Conservation (phyloP, 2,113 vertebrate species). For the Aegotheles bennettii region DNA sequence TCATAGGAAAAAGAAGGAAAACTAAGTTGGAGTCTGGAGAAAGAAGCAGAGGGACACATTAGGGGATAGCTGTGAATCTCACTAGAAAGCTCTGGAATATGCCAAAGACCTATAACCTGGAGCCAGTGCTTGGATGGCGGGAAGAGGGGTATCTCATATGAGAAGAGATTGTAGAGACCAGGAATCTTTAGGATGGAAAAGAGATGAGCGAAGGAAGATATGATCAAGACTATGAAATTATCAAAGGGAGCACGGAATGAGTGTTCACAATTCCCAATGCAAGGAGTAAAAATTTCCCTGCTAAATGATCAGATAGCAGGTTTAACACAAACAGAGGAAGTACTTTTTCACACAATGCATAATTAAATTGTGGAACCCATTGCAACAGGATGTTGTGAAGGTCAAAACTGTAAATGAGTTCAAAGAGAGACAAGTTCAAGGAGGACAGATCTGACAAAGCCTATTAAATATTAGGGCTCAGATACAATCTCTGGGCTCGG, state of each 20-base stretch:
- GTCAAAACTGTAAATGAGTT: slow-evolving; percentile 57
- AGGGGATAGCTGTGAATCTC: neutral
- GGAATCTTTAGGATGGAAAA: neutral
- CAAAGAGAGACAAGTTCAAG: slow-evolving; percentile 56
- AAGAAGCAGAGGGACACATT: neutral
- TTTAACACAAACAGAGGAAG: slow-evolving; percentile 64
- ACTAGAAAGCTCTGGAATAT: neutral
- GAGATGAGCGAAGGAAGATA: neutral
- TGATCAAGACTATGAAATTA: neutral
- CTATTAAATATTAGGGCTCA: slow-evolving; percentile 37
- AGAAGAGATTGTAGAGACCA: neutral
- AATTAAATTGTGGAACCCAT: slow-evolving; percentile 50
- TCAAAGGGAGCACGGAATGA: slow-evolving; percentile 12
- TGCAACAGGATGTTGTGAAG: slow-evolving; percentile 62
- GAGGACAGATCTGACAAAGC: slow-evolving; percentile 40
- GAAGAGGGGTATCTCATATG: neutral
- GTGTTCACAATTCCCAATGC: neutral
- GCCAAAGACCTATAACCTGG: neutral
- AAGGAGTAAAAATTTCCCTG: neutral
- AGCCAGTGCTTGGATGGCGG: neutral
- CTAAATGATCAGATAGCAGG: neutral
- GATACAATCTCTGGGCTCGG: neutral
- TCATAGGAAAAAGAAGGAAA: neutral
- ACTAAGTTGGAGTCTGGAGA: neutral
- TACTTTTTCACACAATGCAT: slow-evolving; percentile 59